A percentile compares a stretch with the other conserved stretches of the same genome.
phyloP scores from a whole-genome alignment of 2,797 vertebrate genomes.

The Melanogrammus aeglefinus region DNA sequence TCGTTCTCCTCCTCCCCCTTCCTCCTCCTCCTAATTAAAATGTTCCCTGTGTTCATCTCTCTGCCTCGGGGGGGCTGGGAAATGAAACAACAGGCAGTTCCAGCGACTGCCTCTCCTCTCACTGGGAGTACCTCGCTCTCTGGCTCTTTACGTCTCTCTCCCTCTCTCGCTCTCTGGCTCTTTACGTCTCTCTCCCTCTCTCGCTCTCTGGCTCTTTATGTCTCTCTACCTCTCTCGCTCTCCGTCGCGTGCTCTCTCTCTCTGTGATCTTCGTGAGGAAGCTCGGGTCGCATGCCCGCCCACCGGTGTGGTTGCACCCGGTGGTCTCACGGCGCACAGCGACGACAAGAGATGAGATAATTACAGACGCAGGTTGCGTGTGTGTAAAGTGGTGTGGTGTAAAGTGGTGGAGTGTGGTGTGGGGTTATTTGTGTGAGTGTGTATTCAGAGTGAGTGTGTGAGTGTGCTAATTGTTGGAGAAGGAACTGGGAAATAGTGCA shows the following conservation, averaged over 20 bases:
- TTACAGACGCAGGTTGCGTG: conserved; percentile 33
- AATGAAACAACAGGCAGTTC: not conserved
- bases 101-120: conserved; percentile 34
- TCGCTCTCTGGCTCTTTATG: not conserved
- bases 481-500: too few relatives aligned
- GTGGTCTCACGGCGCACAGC: conserved; percentile 47
- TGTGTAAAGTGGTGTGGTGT: not conserved
- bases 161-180: conserved; percentile 12
- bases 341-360: conserved; percentile 62
- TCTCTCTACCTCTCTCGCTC: conserved; percentile 11
- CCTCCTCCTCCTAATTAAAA: conserved; percentile 55
- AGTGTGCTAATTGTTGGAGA: too few relatives aligned
- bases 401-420: not conserved
- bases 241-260: not conserved
- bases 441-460: not conserved
- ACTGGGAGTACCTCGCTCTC: conserved; percentile 3
- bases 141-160: not conserved
- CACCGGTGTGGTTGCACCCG: conserved; percentile 57
- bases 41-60: conserved; percentile 45
- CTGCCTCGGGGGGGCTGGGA: conserved; percentile 20
- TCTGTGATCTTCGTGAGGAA: conserved; percentile 43
- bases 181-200: conserved; percentile 11
- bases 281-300: conserved; percentile 43
- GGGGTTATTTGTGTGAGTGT: not conserved
- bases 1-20: conserved; percentile 29